These are phyloP conservation scores for Stomorhina lunata DNA, from an alignment of 2,888 invertebrate species.

Conservation along the genomic window DNA sequence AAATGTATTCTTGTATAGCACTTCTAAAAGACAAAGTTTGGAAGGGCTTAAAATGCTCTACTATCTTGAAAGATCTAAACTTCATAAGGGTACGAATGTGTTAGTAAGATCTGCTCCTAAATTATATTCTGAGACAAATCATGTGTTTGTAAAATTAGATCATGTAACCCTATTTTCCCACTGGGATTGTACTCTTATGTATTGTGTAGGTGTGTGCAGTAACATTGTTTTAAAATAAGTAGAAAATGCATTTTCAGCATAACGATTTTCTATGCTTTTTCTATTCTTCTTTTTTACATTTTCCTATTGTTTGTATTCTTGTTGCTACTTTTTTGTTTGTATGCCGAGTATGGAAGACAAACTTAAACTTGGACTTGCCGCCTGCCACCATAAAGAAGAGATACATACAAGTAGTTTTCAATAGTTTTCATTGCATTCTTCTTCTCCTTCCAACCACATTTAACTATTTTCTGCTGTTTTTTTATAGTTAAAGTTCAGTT, in stretches of 20 bases:
- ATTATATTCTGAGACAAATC: no score
- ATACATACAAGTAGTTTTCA: conserved; percentile 56
- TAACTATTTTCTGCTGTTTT: background rate
- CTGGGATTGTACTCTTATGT: background rate
- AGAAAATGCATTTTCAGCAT: conserved; percentile 59
- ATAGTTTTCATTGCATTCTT: conserved; percentile 24
- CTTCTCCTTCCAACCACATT: background rate
- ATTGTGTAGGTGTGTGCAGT: conserved; percentile 1
- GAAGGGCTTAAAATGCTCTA: no score
- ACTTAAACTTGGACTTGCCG: conserved; percentile 65
- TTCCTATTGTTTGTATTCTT: background rate
- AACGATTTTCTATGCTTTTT: conserved; percentile 43
- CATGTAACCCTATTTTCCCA: no score
- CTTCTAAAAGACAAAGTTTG: no score
- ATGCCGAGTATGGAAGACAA: conserved; percentile 39
- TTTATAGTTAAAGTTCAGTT: conserved; percentile 6
- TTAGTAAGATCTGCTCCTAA: background rate
- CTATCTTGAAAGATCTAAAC: no score
- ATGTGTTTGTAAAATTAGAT: no score
- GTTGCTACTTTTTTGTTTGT: conserved; percentile 14
- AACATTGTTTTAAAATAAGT: conserved; percentile 46
- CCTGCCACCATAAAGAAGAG: conserved; percentile 16
- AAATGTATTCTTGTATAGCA: no score
- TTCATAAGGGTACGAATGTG: background rate
- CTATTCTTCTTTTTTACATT: background rate